Percentiles rank a stretch among this genome's conserved stretches.
These are phyloP conservation scores for Pteria penguin DNA, from an alignment of 2,888 invertebrate genomes.

Conservation along the genomic window DNA sequence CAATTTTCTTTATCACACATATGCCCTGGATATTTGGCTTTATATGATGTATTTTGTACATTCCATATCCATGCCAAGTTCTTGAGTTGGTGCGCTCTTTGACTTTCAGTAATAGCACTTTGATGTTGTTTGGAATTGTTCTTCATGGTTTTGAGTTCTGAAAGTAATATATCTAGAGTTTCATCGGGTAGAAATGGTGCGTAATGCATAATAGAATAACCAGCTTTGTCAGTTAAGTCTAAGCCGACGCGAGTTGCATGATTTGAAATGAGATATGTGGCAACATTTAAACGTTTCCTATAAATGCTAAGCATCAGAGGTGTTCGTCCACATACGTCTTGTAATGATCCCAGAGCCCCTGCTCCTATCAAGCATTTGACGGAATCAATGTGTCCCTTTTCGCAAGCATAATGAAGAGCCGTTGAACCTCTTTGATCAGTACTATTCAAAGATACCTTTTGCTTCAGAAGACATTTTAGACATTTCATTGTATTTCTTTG, in stretches of 20 bases:
- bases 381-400: slow-evolving; percentile 37
- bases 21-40: not conserved
- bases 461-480: slow-evolving; percentile 40
- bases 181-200: slow-evolving; percentile 18
- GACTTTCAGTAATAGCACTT: not conserved
- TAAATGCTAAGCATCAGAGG: slow-evolving; percentile 50
- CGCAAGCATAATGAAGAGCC: slow-evolving; percentile 58
- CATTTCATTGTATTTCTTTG: slow-evolving; percentile 42
- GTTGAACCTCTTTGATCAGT: slow-evolving; percentile 54
- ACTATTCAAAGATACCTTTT: slow-evolving; percentile 37
- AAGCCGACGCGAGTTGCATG: slow-evolving; percentile 25
- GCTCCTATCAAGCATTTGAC: slow-evolving; percentile 39
- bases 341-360: slow-evolving; percentile 4
- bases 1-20: not conserved
- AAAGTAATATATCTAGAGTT: slow-evolving; percentile 18
- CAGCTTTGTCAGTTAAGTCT: slow-evolving; percentile 32
- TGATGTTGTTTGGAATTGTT: not conserved
- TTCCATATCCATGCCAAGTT: not conserved
- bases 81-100: not conserved
- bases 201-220: slow-evolving; percentile 48
- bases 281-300: slow-evolving; percentile 26
- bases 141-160: not conserved
- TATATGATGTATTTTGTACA: not conserved
- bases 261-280: slow-evolving; percentile 40
- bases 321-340: slow-evolving; percentile 46